These are phyloP conservation scores for Homalodisca vitripennis DNA, from an alignment of 1,140 invertebrate species.

Conservation along the genomic window DNA sequence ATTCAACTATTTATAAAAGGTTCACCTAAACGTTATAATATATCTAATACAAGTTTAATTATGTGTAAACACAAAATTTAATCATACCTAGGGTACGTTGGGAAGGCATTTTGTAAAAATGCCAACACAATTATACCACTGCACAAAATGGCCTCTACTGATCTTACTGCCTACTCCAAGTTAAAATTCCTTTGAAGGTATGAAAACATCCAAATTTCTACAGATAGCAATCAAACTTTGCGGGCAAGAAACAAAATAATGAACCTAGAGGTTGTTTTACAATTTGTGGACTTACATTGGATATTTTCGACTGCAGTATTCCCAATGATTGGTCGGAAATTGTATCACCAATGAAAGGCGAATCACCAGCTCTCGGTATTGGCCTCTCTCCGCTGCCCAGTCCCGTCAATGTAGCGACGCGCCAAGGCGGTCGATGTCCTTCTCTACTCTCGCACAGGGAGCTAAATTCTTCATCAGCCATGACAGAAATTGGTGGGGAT, in stretches of 20 bases:
- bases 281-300: slow-evolving; percentile 78
- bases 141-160: slow-evolving; percentile 28
- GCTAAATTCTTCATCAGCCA: not conserved
- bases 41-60: no score
- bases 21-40: no score
- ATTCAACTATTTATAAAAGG: no score
- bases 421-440: slow-evolving; percentile 32
- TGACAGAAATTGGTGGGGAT: not conserved
- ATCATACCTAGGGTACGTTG: slow-evolving; percentile 3
- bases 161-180: not conserved
- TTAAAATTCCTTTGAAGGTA: slow-evolving; percentile 43
- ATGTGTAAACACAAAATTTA: no score
- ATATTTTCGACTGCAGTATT: slow-evolving; percentile 65
- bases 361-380: slow-evolving; percentile 32
- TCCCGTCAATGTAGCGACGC: slow-evolving; percentile 28
- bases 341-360: slow-evolving; percentile 66
- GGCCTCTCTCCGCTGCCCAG: slow-evolving; percentile 27
- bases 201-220: slow-evolving; percentile 33
- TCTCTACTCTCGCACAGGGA: slow-evolving; percentile 28
- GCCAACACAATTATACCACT: not conserved
- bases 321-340: slow-evolving; percentile 67
- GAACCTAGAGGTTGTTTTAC: slow-evolving; percentile 52
- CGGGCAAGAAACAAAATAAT: slow-evolving; percentile 41
- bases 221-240: slow-evolving; percentile 32
- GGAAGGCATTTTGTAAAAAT: not conserved